These are phyloP conservation scores for Brachirus orientalis DNA, from an alignment of 2,113 vertebrate genomes.

Conservation along the genomic window DNA sequence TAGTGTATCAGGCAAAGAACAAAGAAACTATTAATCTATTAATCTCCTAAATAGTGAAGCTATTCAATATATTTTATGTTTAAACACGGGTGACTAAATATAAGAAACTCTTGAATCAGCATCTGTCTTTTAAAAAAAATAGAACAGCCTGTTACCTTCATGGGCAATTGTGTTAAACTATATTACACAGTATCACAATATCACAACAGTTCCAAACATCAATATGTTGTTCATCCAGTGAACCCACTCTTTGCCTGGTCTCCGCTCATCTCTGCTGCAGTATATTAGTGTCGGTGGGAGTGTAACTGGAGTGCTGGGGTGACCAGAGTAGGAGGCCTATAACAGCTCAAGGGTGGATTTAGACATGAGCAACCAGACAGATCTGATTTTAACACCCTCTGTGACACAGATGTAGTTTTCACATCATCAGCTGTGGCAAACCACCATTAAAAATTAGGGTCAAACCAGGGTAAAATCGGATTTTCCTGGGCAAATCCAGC, in stretches of 20 bases:
- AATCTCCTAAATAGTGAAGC: no score
- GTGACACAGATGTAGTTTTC: slow-evolving; percentile 36
- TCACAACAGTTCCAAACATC: no score
- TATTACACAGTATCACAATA: no score
- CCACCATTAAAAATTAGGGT: slow-evolving; percentile 39
- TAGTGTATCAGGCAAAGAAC: no score
- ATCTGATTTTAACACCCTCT: slow-evolving; percentile 47
- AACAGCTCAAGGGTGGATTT: slow-evolving; percentile 42
- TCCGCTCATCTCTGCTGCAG: slow-evolving; percentile 19
- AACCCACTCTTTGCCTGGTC: slow-evolving; percentile 7
- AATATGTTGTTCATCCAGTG: no score
- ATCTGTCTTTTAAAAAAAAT: no score
- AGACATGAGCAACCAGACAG: slow-evolving; percentile 41
- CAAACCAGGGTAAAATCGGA: slow-evolving; percentile 50
- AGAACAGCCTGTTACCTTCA: no score
- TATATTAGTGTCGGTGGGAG: slow-evolving; percentile 24
- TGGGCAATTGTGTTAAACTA: no score
- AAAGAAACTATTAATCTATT: no score
- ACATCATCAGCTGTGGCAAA: slow-evolving; percentile 35
- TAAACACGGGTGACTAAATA: no score
- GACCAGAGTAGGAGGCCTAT: slow-evolving; percentile 38
- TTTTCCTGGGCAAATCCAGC: slow-evolving; percentile 38
- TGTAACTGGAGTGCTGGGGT: slow-evolving; percentile 53
- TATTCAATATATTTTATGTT: no score
- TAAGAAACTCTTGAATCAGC: no score